Evolutionary conservation across 2,113 vertebrate genomes (phyloP).

Genomic region (Tragelaphus imberbis): DNA sequence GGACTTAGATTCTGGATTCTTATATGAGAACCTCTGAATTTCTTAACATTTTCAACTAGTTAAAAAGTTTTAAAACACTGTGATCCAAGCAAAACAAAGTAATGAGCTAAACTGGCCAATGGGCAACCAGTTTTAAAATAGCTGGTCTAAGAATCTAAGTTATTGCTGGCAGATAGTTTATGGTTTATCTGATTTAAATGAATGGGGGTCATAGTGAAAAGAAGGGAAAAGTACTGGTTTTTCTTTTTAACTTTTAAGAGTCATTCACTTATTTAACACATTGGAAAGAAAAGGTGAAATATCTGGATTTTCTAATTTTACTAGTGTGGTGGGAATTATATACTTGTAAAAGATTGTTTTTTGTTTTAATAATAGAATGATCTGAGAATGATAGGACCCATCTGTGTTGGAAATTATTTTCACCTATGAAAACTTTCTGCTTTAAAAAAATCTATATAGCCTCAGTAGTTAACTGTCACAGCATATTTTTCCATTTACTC

Average conservation of each 20-base stretch:
- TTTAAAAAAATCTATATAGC: background rate
- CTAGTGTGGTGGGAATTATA: background rate
- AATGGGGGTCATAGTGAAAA: background rate
- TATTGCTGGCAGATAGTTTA: background rate
- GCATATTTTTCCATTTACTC: slow-evolving; percentile 6
- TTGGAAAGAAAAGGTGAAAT: background rate
- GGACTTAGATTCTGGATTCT: background rate
- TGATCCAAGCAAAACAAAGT: background rate
- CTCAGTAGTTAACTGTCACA: background rate
- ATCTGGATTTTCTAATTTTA: background rate
- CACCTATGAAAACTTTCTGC: background rate
- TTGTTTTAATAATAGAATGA: background rate
- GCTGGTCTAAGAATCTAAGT: background rate
- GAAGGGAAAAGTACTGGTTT: background rate
- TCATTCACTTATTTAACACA: background rate
- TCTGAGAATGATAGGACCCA: background rate
- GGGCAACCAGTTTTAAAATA: background rate
- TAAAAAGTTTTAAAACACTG: background rate
- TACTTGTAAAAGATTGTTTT: background rate
- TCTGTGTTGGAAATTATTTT: background rate
- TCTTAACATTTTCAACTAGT: background rate
- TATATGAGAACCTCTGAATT: background rate
- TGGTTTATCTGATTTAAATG: background rate
- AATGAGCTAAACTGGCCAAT: background rate
- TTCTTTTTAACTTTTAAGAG: background rate